Evolutionary conservation across 2,797 vertebrate species (phyloP), one percentile per base, ranked within the genome.

Genomic region (Poeciliopsis paucimaculata): DNA sequence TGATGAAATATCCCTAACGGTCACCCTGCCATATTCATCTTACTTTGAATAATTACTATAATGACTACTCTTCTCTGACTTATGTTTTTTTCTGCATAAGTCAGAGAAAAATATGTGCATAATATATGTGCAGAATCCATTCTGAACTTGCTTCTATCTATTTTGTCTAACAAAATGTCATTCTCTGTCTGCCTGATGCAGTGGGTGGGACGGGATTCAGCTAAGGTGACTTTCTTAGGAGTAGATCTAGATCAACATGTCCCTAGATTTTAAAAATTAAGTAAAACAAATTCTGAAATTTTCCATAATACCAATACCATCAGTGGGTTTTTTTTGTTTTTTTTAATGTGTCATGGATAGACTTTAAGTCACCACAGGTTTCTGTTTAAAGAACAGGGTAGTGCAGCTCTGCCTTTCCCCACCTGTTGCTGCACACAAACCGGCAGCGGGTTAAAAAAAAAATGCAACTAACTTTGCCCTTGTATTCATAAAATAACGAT

Each of bases 171-270:
- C 34, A 23, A 20, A 7, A 11, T 39, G 8, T 10, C 8, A 20
- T 39, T 39, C 6, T 20, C 16, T 36, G 31, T 34, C 60, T 4
- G 45, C 23, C 16, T 75, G 46, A 62, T 70, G 2, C 68, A 77
- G 11, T 68, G 28, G 47, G 2, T 49, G 41, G 83, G 82, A 8
- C 72, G 68, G 39, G 31, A 76, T 49, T 83, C 78, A 80, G 75
- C 49, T 79, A 64, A 82, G 78, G 86, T 89, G 77, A 77, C 46
- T 78, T 72, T 4, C 5, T 10, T 36, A 41, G 5, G 20, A 31
- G 41, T 28, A 72, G 13, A 6, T 45, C 43, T 43, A n/a, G 5
- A 68, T 66, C 62, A 66, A 39, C 3, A 18, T 39, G 36, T 23
- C 10, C 20, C 34, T 23, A 43, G 64, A 41, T 70, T 26, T 70